Evolutionary conservation across 1,140 invertebrate genomes (phyloP).

Genomic region (Tachypleus tridentatus): DNA sequence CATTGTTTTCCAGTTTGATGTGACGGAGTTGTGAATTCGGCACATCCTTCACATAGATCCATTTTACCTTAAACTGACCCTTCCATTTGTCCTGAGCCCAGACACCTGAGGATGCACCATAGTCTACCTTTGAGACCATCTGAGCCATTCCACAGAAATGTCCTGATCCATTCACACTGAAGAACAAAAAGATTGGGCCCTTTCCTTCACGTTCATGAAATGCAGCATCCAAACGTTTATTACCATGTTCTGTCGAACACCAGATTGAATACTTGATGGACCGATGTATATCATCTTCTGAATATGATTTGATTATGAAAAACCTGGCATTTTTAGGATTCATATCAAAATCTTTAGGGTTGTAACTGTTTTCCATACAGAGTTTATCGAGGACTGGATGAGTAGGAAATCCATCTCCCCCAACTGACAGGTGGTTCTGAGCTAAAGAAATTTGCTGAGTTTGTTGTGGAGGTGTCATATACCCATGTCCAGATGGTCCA

Average conservation of each 20-base stretch:
- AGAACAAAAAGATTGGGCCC: conserved; percentile 81
- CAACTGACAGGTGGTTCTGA: conserved; percentile 11
- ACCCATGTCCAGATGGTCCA: conserved; percentile 25
- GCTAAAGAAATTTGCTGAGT: conserved; percentile 28
- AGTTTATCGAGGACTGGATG: conserved; percentile 69
- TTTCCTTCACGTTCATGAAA: conserved; percentile 69
- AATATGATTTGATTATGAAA: conserved; percentile 98
- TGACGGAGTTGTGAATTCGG: conserved; percentile 60
- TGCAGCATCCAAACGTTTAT: conserved; percentile 84
- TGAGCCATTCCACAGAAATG: conserved; percentile 98
- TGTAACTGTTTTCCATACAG: conserved; percentile 86
- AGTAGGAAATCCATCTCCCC: conserved; percentile 17
- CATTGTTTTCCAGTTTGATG: conserved; percentile 94
- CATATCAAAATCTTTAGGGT: conserved; percentile 83
- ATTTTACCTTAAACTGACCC: conserved; percentile 87
- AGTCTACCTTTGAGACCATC: conserved; percentile 90
- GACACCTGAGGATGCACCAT: conserved; percentile 47
- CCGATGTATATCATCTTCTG: conserved; percentile 95
- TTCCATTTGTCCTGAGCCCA: conserved; percentile 94
- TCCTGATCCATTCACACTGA: conserved; percentile 92
- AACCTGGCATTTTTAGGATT: conserved; percentile 73
- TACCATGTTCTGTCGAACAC: conserved; percentile 97
- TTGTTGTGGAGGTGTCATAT: conserved; percentile 31
- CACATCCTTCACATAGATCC: conserved; percentile 98
- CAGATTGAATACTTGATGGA: conserved; percentile 98